Evolutionary conservation across 1,140 invertebrate genomes (phyloP), one percentile per base, ranked within the genome.

Genomic region (Laupala kohalensis): DNA sequence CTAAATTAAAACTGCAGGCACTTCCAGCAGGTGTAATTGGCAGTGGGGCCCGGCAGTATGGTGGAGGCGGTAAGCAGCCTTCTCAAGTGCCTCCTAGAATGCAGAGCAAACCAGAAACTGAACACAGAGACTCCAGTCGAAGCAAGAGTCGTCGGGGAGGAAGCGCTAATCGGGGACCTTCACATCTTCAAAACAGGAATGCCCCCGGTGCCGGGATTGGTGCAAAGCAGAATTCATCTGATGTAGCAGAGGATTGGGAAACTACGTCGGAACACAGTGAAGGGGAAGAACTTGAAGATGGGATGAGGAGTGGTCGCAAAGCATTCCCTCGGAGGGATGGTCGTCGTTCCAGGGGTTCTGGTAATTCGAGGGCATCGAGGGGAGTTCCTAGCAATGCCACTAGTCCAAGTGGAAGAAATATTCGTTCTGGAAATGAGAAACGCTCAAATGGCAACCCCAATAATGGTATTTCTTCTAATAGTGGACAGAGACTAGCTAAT

Each of bases 251-350:
- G 71, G 88, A 89, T 74, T 89, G 87, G 86, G 87, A 89, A 75
- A 88, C 87, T 0, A 87, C 87, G 3, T 89, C 87, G 4, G 87
- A 90, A 77, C 87, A 87, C 77, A 88, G 87, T 76, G 87, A 89
- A 25, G 74, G 78, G 4, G 82, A 84, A 25, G 81, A 82, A 25
- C 75, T 77, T 9, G 80, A 82, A 73, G 37, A 53, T 80, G 83
- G 3, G 74, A 77, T 12, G 79, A 80, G n/a, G 79, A 79, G 73
- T 26, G 75, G 77, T 9, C 82, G 80, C 29, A 79, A 79, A 25
- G 72, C 74, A 23, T 79, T 79, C 15, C 73, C 75, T 2, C 68
- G 70, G 24, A 77, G 79, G 29, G 69, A 77, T 12, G 73, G 73
- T 27, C 76, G 23, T 28, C 67, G 67, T 68, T 23, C 26, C 9